Conservation (phyloP, 2,113 vertebrate genomes). For the Dascyllus trimaculatus region DNA sequence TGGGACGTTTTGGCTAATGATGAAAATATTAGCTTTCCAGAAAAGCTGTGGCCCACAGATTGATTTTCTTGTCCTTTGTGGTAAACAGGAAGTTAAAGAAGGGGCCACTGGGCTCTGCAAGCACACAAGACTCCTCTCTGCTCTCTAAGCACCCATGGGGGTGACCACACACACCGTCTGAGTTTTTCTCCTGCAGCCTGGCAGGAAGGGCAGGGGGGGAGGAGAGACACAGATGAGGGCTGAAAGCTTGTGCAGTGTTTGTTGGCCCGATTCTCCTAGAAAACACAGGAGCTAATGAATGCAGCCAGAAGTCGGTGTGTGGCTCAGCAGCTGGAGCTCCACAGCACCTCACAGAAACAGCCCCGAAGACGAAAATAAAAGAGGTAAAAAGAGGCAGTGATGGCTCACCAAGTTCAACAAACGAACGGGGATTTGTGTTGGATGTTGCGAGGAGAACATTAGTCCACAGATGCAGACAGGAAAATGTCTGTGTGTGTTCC, state of each 20-base stretch:
- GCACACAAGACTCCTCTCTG: neutral
- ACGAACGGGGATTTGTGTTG: conserved; percentile 1
- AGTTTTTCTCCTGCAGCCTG: conserved; percentile 36
- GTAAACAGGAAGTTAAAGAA: conserved; percentile 15
- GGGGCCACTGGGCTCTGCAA: neutral
- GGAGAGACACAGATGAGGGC: conserved; percentile 53
- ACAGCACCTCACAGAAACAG: conserved; percentile 12
- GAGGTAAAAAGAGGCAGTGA: neutral
- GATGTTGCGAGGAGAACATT: conserved; percentile 14
- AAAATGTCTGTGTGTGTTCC: conserved; percentile 27
- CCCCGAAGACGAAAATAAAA: conserved; percentile 6
- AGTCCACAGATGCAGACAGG: conserved; percentile 5
- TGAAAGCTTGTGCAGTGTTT: conserved; percentile 54
- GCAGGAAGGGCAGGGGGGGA: conserved; percentile 19
- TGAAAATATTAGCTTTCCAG: neutral
- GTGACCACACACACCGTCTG: conserved; percentile 53
- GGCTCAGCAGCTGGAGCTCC: conserved; percentile 54
- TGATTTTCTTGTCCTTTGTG: neutral
- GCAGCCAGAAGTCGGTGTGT: conserved; percentile 62
- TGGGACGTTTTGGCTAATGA: neutral
- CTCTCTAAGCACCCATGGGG: conserved; percentile 5
- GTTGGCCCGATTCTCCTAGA: conserved; percentile 48
- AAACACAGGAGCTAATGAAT: conserved; percentile 63
- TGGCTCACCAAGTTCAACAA: conserved; percentile 25
- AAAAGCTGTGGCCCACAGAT: neutral